Base-by-base conservation (phyloP, 2,888 invertebrate genomes). In the Heliothis peltigera region DNA sequence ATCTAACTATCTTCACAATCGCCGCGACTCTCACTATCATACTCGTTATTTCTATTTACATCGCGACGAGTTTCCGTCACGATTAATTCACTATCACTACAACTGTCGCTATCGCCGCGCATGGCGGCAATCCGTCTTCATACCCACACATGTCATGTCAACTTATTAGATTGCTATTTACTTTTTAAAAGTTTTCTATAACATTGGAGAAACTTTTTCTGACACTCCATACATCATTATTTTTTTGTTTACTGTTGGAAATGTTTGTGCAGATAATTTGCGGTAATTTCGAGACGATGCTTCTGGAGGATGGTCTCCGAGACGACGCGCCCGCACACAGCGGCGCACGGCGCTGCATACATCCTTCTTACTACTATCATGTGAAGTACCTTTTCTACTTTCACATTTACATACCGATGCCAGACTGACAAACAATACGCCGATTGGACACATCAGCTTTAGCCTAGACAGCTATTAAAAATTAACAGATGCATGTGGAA, bases 301-400 rank as follows among this genome's bases (percentile, higher is more conserved):
- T 76, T 7, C 58, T 87, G 57, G 87, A 87, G 66, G 89, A 90
- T 67, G 89, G 87, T 17, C 70, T 90, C 61, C 82, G 84, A 21
- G 87, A 88, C 54, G 87, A 89, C 58, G 87, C 88, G 67, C 84
- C 83, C 43, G 77, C 87, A 48, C 88, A 89, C 79, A 84, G 86
- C 72, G 90, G 89, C 49, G 88, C 89, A 49, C 85, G 89, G 1
- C 91, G 90, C 65, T 93, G 93, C 82, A 79, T 89, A 63, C 91
- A 93, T 82, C 91, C 92, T 73, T 92, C 94, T 49, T 95, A 93
- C 83, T 94, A 91, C 79, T 94, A 92, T 74, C 94, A 95, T 78
- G 94, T 94, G 91, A 89, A 80, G 70, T 77, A 77, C 47, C 63
- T 69, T 71, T 69, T 72, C 64, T 64, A 70, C 67, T 79, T 75